phyloP scores from a whole-genome alignment of 2,113 vertebrate species.

The Pterocles gutturalis region DNA sequence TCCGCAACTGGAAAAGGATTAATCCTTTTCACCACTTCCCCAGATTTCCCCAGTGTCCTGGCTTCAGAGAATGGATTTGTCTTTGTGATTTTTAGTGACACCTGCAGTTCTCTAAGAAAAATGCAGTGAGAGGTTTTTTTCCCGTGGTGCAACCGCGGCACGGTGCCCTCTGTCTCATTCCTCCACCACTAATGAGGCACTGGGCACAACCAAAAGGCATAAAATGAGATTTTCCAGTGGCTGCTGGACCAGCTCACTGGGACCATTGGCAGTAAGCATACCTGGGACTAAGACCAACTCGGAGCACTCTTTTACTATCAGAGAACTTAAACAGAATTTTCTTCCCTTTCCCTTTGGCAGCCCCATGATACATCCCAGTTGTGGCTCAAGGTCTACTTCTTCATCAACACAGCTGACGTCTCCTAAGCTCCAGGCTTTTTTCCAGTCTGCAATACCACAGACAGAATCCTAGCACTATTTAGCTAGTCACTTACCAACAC shows the following conservation, averaged over 20 bases:
- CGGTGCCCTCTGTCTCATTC: neutral
- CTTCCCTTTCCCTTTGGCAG: neutral
- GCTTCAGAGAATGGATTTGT: neutral
- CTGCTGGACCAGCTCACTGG: neutral
- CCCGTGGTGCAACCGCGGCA: neutral
- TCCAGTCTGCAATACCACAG: neutral
- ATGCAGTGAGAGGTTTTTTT: neutral
- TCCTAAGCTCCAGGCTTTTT: neutral
- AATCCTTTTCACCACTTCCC: neutral
- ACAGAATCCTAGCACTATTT: neutral
- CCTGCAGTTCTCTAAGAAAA: conserved; percentile 63
- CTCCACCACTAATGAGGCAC: neutral
- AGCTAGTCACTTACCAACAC: neutral
- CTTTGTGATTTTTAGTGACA: conserved; percentile 65
- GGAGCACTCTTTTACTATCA: neutral
- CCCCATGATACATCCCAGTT: neutral
- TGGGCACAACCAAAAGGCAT: neutral
- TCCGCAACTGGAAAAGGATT: neutral
- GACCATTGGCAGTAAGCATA: neutral
- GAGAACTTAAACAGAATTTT: neutral
- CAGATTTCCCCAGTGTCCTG: neutral
- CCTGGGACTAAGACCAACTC: neutral
- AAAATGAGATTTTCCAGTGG: neutral
- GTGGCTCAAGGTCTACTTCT: neutral
- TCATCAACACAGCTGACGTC: neutral